A percentile compares a stretch with the other conserved stretches of the same genome.
These are phyloP conservation scores for Diplogasteroides magnus DNA, from an alignment of 1,140 invertebrate species.

Conservation along the genomic window DNA sequence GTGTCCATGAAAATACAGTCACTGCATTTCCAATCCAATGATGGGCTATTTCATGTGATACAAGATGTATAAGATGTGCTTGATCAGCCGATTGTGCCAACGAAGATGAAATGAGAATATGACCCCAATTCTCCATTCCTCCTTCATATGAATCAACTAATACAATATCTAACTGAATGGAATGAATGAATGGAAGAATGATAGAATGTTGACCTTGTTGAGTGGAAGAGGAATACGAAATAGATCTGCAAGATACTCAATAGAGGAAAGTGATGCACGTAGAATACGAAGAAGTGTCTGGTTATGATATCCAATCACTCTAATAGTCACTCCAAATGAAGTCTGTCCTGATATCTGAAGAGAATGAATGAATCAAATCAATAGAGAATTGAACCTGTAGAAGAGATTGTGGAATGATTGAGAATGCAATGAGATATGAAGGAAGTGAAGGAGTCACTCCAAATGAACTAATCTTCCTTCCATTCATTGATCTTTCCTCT, in stretches of 20 bases:
- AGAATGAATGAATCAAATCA: not conserved
- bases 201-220: slow-evolving; percentile 15
- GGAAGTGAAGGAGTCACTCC: slow-evolving; percentile 21
- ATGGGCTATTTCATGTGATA: slow-evolving; percentile 29
- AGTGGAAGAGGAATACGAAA: slow-evolving; percentile 19
- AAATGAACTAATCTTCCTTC: not conserved
- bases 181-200: not conserved
- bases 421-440: slow-evolving; percentile 23
- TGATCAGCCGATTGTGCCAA: slow-evolving; percentile 17
- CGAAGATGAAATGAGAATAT: slow-evolving; percentile 17
- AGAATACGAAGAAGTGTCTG: slow-evolving; percentile 15
- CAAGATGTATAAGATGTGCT: slow-evolving; percentile 22
- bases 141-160: slow-evolving; percentile 22
- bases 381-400: slow-evolving; percentile 16
- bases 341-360: slow-evolving; percentile 30
- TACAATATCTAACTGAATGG: slow-evolving; percentile 22
- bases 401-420: slow-evolving; percentile 20
- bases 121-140: slow-evolving; percentile 31
- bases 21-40: slow-evolving; percentile 29
- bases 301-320: slow-evolving; percentile 13
- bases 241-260: slow-evolving; percentile 15
- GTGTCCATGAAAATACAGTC: slow-evolving; percentile 16
- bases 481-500: not conserved
- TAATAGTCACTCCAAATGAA: slow-evolving; percentile 24
- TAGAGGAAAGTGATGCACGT: slow-evolving; percentile 10